Percentiles rank a stretch among this genome's conserved stretches.
Conservation (phyloP, 2,888 invertebrate species). For the Philaethria dido region DNA sequence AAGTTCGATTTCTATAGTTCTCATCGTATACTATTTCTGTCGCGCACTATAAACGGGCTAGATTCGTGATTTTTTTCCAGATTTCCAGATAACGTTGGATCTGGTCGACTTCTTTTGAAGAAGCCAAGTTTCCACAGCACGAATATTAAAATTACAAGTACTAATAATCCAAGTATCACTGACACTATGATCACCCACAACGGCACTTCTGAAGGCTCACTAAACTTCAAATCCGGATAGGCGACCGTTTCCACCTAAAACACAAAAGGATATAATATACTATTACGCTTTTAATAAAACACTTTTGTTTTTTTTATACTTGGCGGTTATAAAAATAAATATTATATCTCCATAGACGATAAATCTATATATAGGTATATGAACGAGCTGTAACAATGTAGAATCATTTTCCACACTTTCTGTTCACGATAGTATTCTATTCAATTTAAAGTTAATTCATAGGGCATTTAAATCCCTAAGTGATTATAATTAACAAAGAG, state of each 20-base stretch:
- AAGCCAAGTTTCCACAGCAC: slow-evolving; percentile 95
- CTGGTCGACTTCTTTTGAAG: slow-evolving; percentile 93
- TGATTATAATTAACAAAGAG: too few relatives aligned
- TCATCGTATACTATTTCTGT: slow-evolving; percentile 75
- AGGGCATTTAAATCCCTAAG: too few relatives aligned
- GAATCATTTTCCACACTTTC: too few relatives aligned
- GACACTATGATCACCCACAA: slow-evolving; percentile 95
- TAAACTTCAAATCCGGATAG: slow-evolving; percentile 91
- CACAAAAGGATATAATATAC: not conserved
- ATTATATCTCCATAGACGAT: too few relatives aligned
- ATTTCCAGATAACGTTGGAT: slow-evolving; percentile 92
- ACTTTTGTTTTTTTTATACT: too few relatives aligned
- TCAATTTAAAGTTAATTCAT: too few relatives aligned
- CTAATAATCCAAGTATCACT: slow-evolving; percentile 91
- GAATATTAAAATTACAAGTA: slow-evolving; percentile 91
- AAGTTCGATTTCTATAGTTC: slow-evolving; percentile 44
- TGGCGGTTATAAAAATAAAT: too few relatives aligned
- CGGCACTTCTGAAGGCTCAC: slow-evolving; percentile 89
- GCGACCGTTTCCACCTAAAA: slow-evolving; percentile 91
- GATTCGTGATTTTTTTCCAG: slow-evolving; percentile 89
- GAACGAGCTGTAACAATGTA: too few relatives aligned
- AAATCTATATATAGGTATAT: too few relatives aligned
- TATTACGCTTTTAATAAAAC: too few relatives aligned
- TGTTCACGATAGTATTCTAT: too few relatives aligned
- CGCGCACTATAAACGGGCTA: slow-evolving; percentile 84